Evolutionary conservation across 1,140 invertebrate species (phyloP), one percentile per base, ranked within the genome.

Genomic region (Euura saliciscinereae): DNA sequence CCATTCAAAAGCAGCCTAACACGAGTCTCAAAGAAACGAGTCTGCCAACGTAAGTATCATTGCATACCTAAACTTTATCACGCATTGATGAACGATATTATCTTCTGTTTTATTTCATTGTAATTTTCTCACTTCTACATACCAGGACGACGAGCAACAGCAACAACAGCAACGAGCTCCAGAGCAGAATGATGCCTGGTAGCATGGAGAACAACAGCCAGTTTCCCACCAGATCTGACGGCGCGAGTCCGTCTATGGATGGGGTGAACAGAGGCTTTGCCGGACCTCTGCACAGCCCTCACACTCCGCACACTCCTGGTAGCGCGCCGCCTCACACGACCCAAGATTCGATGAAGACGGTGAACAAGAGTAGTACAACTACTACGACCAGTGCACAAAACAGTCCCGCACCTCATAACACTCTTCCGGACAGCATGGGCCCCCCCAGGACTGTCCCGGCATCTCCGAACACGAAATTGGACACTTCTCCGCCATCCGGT

Each of bases 1-100:
- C 96, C 70, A 98, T 98, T 87, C 97, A 98, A 84, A 98, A 98
- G 86, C 97, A 98, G 87, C 95, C 97, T 13, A 98, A 98, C 85
- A 96, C 95, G 44, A 95, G 94, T 83, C 87, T 96, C n/a, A 94
- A 94, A 83, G 94, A 95, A 83, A 90, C 89, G 74, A 89, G 85
- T 71, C 79, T 86, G 76, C 87, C 89, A 72, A 88, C 90, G 91
- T 92, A 87, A 89, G 89, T 88, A 69, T 76, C 74, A 72, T 76
- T 74, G 71, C 73, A 77, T 46, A 70, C 8, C 70, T 70, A 66
- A n/a, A 44, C 11, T 67, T 67, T 67, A 10, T 45, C 71, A 68
- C 4, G 65, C 68, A 10, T 72, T 71, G 4, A 70, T 59, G 42
- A 44, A n/a, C 43, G n/a, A 44, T 71, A 51, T 13, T 13, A 8